A percentile compares a stretch with the other conserved stretches of the same genome.
These are phyloP conservation scores for Zosterops borbonicus DNA, from an alignment of 2,113 vertebrate genomes.

Conservation along the genomic window DNA sequence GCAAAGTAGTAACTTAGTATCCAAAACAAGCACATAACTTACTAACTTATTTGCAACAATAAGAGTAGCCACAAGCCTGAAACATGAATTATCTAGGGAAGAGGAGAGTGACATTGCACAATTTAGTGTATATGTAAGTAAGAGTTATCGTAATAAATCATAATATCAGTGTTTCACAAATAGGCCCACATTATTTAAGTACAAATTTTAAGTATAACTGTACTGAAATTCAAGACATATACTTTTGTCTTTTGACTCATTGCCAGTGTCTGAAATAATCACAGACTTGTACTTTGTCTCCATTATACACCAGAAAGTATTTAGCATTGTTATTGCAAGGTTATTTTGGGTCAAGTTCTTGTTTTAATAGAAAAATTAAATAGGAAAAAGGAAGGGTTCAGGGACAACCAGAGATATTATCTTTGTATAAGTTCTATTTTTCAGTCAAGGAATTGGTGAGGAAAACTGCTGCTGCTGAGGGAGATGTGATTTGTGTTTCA, in stretches of 20 bases:
- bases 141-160: not conserved
- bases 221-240: slow-evolving; percentile 46
- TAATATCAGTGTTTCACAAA: not conserved
- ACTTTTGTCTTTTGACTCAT: slow-evolving; percentile 45
- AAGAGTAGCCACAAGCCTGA: not conserved
- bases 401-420: slow-evolving; percentile 44
- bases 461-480: not conserved
- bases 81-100: not conserved
- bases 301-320: slow-evolving; percentile 59
- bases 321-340: slow-evolving; percentile 65
- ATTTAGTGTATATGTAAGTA: not conserved
- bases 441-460: slow-evolving; percentile 12
- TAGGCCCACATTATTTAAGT: not conserved
- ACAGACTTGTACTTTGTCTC: slow-evolving; percentile 56
- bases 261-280: slow-evolving; percentile 26
- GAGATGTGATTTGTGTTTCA: not conserved
- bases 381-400: slow-evolving; percentile 63
- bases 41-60: not conserved
- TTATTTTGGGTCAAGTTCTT: slow-evolving; percentile 68
- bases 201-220: slow-evolving; percentile 6
- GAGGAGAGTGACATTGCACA: not conserved
- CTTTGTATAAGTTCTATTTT: slow-evolving; percentile 51
- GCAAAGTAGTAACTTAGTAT: not conserved
- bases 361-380: slow-evolving; percentile 59
- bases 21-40: not conserved